Evolutionary conservation across 2,888 invertebrate species (phyloP).

Genomic region (Osmoderma eremita): DNA sequence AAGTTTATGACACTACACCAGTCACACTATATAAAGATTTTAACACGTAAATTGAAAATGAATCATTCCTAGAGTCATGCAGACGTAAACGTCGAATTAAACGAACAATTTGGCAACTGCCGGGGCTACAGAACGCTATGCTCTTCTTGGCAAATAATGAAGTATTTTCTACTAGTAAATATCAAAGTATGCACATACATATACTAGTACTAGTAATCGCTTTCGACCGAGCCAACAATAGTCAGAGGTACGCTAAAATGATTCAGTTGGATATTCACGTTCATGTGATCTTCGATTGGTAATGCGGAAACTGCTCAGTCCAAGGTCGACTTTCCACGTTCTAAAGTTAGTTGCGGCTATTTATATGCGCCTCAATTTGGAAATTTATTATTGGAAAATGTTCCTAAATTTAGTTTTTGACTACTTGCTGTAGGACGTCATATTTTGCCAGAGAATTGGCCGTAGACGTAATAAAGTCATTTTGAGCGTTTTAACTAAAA

Average conservation of each 20-base stretch:
- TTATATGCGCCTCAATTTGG: background rate
- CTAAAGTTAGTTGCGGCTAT: constrained; percentile 1
- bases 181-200: constrained; percentile 29
- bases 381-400: constrained; percentile 19
- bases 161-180: constrained; percentile 33
- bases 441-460: too few relatives aligned
- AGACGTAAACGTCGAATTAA: constrained; percentile 26
- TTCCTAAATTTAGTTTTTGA: constrained; percentile 19
- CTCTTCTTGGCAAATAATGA: constrained; percentile 27
- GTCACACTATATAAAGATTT: constrained; percentile 13
- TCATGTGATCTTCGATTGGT: constrained; percentile 34
- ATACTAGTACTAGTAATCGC: constrained; percentile 1
- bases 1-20: too few relatives aligned
- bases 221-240: constrained; percentile 14
- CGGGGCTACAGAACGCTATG: background rate
- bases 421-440: background rate
- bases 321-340: constrained; percentile 29
- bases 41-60: constrained; percentile 25
- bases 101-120: constrained; percentile 24
- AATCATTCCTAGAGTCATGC: constrained; percentile 26
- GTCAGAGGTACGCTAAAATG: background rate
- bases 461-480: too few relatives aligned
- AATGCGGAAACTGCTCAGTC: constrained; percentile 17
- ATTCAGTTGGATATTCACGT: constrained; percentile 24
- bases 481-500: too few relatives aligned